A percentile compares a stretch with the other conserved stretches of the same genome.
Evolutionary conservation across 1,140 invertebrate species (phyloP).

Genomic region (Meteorus sp.): DNA sequence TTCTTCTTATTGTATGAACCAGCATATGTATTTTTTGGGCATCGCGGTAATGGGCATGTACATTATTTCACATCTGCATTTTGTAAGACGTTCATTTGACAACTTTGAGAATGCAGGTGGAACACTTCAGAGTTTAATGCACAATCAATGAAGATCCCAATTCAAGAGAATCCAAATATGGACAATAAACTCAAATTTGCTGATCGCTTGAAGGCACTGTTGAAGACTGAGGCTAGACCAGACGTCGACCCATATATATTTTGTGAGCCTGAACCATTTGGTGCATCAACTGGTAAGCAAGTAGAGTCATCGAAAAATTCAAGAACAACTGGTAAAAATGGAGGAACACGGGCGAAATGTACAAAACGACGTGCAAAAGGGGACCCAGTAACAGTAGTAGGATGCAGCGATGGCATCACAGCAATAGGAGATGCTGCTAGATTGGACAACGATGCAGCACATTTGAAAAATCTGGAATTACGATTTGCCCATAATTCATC

Average conservation of each 20-base stretch:
- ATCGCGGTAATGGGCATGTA: conserved; percentile 14
- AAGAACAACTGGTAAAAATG: conserved; percentile 40
- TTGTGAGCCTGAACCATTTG: conserved; percentile 58
- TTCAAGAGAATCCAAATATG: conserved; percentile 45
- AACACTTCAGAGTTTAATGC: conserved; percentile 29
- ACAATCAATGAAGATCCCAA: conserved; percentile 46
- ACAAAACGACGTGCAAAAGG: conserved; percentile 44
- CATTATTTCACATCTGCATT: background rate
- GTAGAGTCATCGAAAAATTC: conserved; percentile 39
- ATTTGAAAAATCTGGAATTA: conserved; percentile 29
- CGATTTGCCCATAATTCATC: conserved; percentile 32
- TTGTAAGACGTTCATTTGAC: conserved; percentile 22
- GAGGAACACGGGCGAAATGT: conserved; percentile 44
- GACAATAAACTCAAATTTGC: conserved; percentile 62
- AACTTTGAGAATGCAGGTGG: conserved; percentile 49
- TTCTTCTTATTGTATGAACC: background rate
- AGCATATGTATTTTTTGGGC: background rate
- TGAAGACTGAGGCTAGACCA: conserved; percentile 53
- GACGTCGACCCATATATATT: conserved; percentile 65
- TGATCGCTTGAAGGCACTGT: conserved; percentile 57
- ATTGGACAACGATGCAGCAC: conserved; percentile 12
- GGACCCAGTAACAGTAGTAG: conserved; percentile 21
- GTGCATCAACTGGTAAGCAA: conserved; percentile 40
- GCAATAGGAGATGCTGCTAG: background rate
- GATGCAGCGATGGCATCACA: background rate